Conservation (phyloP, 2,797 vertebrate genomes). For the Odontamblyopus lacepedii region DNA sequence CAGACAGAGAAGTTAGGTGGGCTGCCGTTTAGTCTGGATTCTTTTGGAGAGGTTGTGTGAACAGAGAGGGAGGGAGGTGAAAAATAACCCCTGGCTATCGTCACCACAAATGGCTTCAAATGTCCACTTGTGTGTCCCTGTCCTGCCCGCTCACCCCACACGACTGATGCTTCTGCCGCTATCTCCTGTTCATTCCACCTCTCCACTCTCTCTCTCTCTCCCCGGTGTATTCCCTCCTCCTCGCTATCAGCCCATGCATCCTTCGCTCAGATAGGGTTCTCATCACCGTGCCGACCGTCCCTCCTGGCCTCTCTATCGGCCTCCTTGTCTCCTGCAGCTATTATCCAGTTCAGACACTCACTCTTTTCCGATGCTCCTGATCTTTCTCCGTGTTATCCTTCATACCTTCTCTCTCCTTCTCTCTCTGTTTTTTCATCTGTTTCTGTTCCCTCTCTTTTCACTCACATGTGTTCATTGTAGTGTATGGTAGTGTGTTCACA, state of each 20-base stretch:
- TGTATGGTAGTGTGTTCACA: background rate
- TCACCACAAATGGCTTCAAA: slow-evolving; percentile 70
- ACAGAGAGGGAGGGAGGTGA: slow-evolving; percentile 30
- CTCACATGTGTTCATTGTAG: background rate
- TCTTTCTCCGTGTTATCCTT: slow-evolving; percentile 16
- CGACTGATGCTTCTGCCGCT: slow-evolving; percentile 23
- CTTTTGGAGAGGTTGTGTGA: slow-evolving; percentile 18
- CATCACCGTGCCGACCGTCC: slow-evolving; percentile 36
- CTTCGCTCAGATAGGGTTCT: slow-evolving; percentile 39
- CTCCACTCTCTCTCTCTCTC: slow-evolving; percentile 20
- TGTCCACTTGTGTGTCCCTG: slow-evolving; percentile 59
- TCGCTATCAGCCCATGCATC: slow-evolving; percentile 30
- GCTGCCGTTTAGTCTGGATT: slow-evolving; percentile 23
- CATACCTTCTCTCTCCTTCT: background rate
- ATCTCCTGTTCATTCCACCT: slow-evolving; percentile 51
- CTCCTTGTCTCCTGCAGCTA: slow-evolving; percentile 24
- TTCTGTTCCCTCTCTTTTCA: slow-evolving; percentile 16
- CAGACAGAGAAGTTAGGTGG: slow-evolving; percentile 28
- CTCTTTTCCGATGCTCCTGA: slow-evolving; percentile 1
- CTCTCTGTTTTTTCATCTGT: slow-evolving; percentile 10
- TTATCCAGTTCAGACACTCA: slow-evolving; percentile 32
- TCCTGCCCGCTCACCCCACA: slow-evolving; percentile 29
- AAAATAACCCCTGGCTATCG: slow-evolving; percentile 72
- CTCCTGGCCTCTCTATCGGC: slow-evolving; percentile 14
- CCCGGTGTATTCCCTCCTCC: slow-evolving; percentile 41